Conservation (phyloP, 2,888 invertebrate species). For the Epinotia brunnichana region DNA sequence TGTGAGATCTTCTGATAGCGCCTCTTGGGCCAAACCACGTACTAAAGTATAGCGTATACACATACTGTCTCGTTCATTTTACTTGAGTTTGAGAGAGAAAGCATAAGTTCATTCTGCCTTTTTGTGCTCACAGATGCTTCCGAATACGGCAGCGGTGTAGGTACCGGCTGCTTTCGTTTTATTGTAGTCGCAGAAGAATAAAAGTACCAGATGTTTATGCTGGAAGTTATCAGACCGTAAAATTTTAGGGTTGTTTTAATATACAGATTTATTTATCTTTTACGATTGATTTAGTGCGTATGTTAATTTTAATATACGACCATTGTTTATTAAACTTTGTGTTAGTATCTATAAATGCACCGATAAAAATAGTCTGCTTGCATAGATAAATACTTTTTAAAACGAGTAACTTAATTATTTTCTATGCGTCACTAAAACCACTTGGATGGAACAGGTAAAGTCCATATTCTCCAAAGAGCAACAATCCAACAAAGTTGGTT, state of each 20-base stretch:
- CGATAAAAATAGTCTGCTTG: neutral
- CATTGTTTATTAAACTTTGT: neutral
- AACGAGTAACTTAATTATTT: neutral
- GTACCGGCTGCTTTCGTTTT: conserved; percentile 35
- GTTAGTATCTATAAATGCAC: neutral
- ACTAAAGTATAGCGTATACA: conserved; percentile 5
- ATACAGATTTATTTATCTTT: conserved; percentile 31
- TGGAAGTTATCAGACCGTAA: conserved; percentile 36
- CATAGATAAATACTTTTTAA: neutral
- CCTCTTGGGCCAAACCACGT: conserved; percentile 15
- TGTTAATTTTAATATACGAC: conserved; percentile 21
- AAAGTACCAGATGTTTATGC: conserved; percentile 42
- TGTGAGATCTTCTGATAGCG: conserved; percentile 41
- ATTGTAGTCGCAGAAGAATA: conserved; percentile 43
- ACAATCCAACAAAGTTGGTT: conserved; percentile 23
- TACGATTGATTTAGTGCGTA: conserved; percentile 27
- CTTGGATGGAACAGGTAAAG: conserved; percentile 11
- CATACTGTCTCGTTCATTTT: conserved; percentile 11
- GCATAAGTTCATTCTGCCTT: conserved; percentile 13
- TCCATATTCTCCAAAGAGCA: conserved; percentile 27
- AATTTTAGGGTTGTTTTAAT: conserved; percentile 40
- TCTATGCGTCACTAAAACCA: conserved; percentile 7
- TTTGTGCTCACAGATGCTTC: conserved; percentile 11
- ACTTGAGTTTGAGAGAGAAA: conserved; percentile 9
- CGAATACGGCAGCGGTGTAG: conserved; percentile 15